Conservation (phyloP, 2,113 vertebrate genomes). For the Thymallus thymallus region DNA sequence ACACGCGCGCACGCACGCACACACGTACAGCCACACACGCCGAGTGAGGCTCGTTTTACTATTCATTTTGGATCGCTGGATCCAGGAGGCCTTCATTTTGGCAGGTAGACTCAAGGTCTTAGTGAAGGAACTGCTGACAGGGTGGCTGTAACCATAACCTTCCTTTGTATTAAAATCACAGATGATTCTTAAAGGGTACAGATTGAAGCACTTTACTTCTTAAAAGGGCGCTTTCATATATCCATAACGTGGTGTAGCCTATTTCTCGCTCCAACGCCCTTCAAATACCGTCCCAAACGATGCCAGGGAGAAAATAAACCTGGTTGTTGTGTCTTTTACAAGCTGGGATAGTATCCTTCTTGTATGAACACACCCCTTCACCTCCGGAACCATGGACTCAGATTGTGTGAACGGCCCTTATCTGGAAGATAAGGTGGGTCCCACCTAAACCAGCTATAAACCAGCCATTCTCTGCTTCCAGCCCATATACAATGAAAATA, state of each 20-base stretch:
- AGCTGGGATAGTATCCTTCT: conserved; percentile 2
- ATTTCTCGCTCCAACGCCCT: conserved; percentile 19
- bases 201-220: conserved; percentile 45
- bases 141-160: conserved; percentile 35
- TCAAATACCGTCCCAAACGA: conserved; percentile 28
- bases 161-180: conserved; percentile 65
- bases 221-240: conserved; percentile 37
- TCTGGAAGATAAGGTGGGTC: conserved; percentile 61
- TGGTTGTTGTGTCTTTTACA: conserved; percentile 4
- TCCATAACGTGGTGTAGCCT: conserved; percentile 36
- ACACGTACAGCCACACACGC: conserved; percentile 27
- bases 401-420: conserved; percentile 42
- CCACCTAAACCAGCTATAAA: conserved; percentile 47
- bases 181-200: conserved; percentile 47
- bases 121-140: conserved; percentile 60
- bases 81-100: conserved; percentile 55
- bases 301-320: conserved; percentile 3
- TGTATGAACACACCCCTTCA: no score
- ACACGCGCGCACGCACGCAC: neutral
- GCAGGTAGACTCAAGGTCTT: conserved; percentile 73
- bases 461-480: neutral
- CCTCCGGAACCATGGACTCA: no score
- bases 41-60: conserved; percentile 60
- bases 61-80: conserved; percentile 65
- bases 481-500: neutral